A percentile compares a stretch with the other conserved stretches of the same genome.
Conservation (phyloP, 2,113 vertebrate species). For the Leucopsar rothschildi region DNA sequence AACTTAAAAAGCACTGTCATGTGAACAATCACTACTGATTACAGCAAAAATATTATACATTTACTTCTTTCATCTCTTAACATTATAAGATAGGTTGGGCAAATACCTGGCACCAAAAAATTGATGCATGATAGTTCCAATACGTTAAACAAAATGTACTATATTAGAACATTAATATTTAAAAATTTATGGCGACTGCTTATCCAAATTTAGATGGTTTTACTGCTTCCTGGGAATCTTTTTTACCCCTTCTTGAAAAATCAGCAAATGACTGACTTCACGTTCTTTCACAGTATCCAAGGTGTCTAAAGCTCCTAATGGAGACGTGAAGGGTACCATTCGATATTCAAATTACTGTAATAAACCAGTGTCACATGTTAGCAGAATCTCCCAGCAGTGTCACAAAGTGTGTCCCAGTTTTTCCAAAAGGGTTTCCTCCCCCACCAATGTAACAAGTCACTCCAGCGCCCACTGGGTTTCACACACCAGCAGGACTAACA, state of each 20-base stretch:
- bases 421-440: not conserved
- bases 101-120: constrained; percentile 70
- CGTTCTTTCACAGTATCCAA: not conserved
- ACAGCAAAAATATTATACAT: constrained; percentile 65
- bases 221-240: not conserved
- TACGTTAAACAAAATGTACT: constrained; percentile 59
- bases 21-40: constrained; percentile 56
- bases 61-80: constrained; percentile 64
- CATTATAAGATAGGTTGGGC: constrained; percentile 65
- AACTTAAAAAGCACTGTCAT: constrained; percentile 66
- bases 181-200: constrained; percentile 19
- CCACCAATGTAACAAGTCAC: constrained; percentile 55
- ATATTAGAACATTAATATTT: constrained; percentile 62
- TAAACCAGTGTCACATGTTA: constrained; percentile 27
- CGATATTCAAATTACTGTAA: not conserved
- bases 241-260: constrained; percentile 1
- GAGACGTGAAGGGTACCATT: not conserved
- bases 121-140: constrained; percentile 67
- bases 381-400: constrained; percentile 2
- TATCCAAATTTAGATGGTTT: not conserved
- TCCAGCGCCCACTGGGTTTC: constrained; percentile 20
- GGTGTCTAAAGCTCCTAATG: not conserved
- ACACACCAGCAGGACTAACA: constrained; percentile 46
- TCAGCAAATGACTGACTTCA: not conserved
- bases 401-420: not conserved